A percentile compares a stretch with the other conserved stretches of the same genome.
These are phyloP conservation scores for Sphecodes monilicornis DNA, from an alignment of 2,888 invertebrate species.

Conservation along the genomic window DNA sequence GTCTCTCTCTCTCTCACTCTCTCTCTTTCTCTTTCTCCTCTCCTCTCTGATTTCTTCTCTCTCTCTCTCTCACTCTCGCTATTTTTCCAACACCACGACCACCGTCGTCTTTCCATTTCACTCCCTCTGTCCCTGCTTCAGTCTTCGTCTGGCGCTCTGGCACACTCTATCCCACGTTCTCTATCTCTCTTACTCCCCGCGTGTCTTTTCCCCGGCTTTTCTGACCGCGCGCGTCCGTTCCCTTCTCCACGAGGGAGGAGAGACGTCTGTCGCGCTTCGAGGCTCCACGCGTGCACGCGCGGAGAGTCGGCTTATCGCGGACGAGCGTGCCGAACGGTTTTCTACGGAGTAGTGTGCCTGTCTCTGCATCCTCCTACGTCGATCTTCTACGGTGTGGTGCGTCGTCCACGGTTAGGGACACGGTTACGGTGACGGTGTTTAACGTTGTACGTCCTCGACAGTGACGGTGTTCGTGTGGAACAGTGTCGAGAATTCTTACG, in stretches of 20 bases:
- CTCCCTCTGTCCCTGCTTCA: constrained; percentile 21
- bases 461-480: constrained; percentile 1
- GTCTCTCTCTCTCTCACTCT: constrained; percentile 36
- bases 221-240: constrained; percentile 68
- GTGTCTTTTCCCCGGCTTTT: constrained; percentile 68
- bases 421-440: background rate
- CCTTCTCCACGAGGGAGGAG: constrained; percentile 68
- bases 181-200: constrained; percentile 52
- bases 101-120: constrained; percentile 25
- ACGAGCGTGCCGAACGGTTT: constrained; percentile 63
- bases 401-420: constrained; percentile 4
- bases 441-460: background rate
- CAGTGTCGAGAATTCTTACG: background rate
- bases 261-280: constrained; percentile 68
- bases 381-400: constrained; percentile 18
- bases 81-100: constrained; percentile 31
- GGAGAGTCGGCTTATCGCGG: constrained; percentile 68
- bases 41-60: background rate
- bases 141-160: constrained; percentile 9
- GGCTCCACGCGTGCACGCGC: constrained; percentile 68
- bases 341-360: constrained; percentile 44
- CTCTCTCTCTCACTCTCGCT: constrained; percentile 14
- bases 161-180: constrained; percentile 29
- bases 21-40: background rate
- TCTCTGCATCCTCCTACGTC: constrained; percentile 58